Percentiles rank a stretch among this genome's conserved stretches.
phyloP scores from a whole-genome alignment of 1,140 invertebrate genomes.

The Lutraria rhynchaena region DNA sequence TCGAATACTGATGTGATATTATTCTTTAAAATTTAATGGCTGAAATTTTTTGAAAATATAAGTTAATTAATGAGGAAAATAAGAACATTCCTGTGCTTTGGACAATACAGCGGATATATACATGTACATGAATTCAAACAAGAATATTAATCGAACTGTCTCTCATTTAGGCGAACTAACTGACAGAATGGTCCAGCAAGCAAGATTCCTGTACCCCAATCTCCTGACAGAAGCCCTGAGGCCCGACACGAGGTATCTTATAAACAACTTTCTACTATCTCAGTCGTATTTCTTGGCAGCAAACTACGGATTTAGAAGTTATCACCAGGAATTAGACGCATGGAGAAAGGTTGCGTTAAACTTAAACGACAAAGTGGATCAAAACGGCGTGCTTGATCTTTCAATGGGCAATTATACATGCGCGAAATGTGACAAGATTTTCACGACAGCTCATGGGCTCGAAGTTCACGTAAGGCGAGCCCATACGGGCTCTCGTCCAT shows the following conservation, averaged over 20 bases:
- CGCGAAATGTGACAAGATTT: slow-evolving; percentile 98
- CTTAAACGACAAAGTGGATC: not conserved
- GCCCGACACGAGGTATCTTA: slow-evolving; percentile 28
- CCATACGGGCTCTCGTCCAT: slow-evolving; percentile 96
- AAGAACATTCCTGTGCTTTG: too few species aligned
- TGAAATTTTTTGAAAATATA: too few species aligned
- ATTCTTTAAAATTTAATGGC: too few species aligned
- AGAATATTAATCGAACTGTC: too few species aligned
- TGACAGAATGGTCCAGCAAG: not conserved
- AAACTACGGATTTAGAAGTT: slow-evolving; percentile 18
- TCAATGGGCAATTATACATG: slow-evolving; percentile 89
- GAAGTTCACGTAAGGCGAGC: slow-evolving; percentile 94
- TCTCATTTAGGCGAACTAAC: not conserved
- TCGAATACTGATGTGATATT: too few species aligned
- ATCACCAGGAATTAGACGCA: not conserved
- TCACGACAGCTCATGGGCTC: slow-evolving; percentile 95
- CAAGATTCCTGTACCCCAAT: slow-evolving; percentile 29
- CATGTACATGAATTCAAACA: too few species aligned
- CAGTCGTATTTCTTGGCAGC: slow-evolving; percentile 37
- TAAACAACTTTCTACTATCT: slow-evolving; percentile 49
- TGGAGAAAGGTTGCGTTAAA: slow-evolving; percentile 3
- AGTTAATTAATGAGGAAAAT: too few species aligned
- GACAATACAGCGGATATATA: too few species aligned
- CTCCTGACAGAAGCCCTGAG: slow-evolving; percentile 5
- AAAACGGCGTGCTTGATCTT: slow-evolving; percentile 41